These are phyloP conservation scores for Labeo calbasu DNA, from an alignment of 2,797 vertebrate species.

Conservation along the genomic window DNA sequence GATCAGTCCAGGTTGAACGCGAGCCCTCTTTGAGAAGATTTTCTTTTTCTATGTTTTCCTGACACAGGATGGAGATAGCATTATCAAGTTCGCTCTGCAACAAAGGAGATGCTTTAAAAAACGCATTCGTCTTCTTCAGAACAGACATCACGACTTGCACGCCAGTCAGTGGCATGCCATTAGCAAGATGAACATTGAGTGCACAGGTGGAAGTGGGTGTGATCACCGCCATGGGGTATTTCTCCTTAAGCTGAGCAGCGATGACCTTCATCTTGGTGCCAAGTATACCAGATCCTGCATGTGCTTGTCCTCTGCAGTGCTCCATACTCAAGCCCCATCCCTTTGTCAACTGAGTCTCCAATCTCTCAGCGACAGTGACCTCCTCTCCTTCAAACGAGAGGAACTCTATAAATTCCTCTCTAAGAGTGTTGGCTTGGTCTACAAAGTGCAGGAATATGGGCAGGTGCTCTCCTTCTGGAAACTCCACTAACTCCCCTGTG, in stretches of 20 bases:
- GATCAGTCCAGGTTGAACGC: constrained; percentile 82
- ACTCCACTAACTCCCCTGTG: constrained; percentile 87
- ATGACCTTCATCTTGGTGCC: constrained; percentile 93
- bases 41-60: constrained; percentile 82
- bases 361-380: constrained; percentile 82
- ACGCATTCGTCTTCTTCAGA: constrained; percentile 82
- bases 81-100: constrained; percentile 82
- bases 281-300: constrained; percentile 86
- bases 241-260: constrained; percentile 86
- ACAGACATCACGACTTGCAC: constrained; percentile 87
- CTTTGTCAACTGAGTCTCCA: constrained; percentile 86
- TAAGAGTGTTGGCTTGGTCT: constrained; percentile 86
- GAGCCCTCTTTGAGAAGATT: constrained; percentile 79
- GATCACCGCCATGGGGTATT: constrained; percentile 89
- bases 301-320: constrained; percentile 92
- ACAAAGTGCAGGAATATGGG: constrained; percentile 91
- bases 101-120: constrained; percentile 79
- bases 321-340: constrained; percentile 96
- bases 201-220: constrained; percentile 88
- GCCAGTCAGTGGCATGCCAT: constrained; percentile 85
- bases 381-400: constrained; percentile 82
- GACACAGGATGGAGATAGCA: constrained; percentile 80
- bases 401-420: constrained; percentile 95
- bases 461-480: constrained; percentile 83
- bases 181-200: constrained; percentile 91